Conservation (phyloP, 2,113 vertebrate species). For the Pimephales promelas region DNA sequence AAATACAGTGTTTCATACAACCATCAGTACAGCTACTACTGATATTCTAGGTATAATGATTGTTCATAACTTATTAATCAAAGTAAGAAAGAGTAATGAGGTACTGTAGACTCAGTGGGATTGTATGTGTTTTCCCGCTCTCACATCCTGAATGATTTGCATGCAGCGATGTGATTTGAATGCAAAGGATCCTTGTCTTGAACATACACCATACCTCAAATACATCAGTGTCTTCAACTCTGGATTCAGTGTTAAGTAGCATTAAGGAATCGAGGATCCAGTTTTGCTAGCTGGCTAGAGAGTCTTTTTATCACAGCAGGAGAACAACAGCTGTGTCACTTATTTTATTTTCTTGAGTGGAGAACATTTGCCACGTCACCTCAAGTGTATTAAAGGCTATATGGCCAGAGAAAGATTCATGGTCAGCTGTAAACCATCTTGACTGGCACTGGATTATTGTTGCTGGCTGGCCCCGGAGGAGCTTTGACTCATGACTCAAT, state of each 20-base stretch:
- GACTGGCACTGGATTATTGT: conserved; percentile 38
- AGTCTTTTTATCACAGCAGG: conserved; percentile 1
- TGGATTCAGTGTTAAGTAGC: conserved; percentile 1
- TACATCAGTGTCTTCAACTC: neutral
- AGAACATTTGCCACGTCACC: neutral
- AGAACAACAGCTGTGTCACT: conserved; percentile 28
- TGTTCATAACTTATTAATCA: neutral
- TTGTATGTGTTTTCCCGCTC: neutral
- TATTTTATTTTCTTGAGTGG: conserved; percentile 52
- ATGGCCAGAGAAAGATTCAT: conserved; percentile 46
- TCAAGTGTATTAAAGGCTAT: conserved; percentile 25
- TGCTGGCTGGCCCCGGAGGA: conserved; percentile 11
- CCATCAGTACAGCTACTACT: neutral
- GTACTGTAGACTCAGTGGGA: neutral
- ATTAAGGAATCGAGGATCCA: neutral
- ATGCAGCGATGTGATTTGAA: conserved; percentile 7
- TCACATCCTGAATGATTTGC: conserved; percentile 19
- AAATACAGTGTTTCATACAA: too few relatives aligned
- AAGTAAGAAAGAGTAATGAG: neutral
- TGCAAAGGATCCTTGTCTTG: conserved; percentile 10
- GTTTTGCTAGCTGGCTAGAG: neutral
- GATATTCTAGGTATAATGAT: neutral
- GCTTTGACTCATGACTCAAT: neutral
- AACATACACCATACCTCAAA: neutral
- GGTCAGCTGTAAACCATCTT: conserved; percentile 45